Evolutionary conservation across 2,888 invertebrate species (phyloP).

Genomic region (Eilema caniola): DNA sequence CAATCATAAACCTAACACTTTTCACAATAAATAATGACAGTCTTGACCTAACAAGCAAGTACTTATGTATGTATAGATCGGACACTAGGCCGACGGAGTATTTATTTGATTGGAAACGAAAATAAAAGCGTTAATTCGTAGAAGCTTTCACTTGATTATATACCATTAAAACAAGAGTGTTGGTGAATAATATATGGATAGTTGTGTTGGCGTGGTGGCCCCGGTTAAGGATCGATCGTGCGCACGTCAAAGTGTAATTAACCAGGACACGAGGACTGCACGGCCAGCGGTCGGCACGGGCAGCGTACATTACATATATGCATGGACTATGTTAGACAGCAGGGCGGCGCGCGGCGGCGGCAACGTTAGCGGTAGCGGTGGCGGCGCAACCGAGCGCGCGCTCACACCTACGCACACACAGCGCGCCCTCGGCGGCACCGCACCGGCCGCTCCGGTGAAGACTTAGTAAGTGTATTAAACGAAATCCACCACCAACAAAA

Average conservation of each 20-base stretch:
- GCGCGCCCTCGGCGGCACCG: constrained; percentile 65
- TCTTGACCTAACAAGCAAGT: constrained; percentile 13
- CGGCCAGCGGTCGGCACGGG: no score
- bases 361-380: constrained; percentile 45
- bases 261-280: constrained; percentile 52
- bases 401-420: constrained; percentile 78
- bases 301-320: constrained; percentile 27
- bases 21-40: constrained; percentile 14
- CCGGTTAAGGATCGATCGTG: constrained; percentile 67
- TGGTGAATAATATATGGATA: constrained; percentile 71
- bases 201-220: constrained; percentile 67
- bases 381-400: constrained; percentile 67
- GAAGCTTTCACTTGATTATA: constrained; percentile 74
- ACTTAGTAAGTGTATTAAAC: constrained; percentile 84
- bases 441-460: constrained; percentile 48
- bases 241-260: constrained; percentile 56
- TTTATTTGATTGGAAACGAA: constrained; percentile 63
- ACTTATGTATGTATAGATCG: constrained; percentile 2
- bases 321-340: constrained; percentile 51
- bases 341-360: constrained; percentile 57
- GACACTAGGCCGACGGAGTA: constrained; percentile 19
- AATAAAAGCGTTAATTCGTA: constrained; percentile 73
- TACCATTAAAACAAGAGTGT: constrained; percentile 70
- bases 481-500: constrained; percentile 88
- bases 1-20: constrained; percentile 27